Evolutionary conservation across 2,797 vertebrate genomes (phyloP).

Genomic region (Brotula barbata): DNA sequence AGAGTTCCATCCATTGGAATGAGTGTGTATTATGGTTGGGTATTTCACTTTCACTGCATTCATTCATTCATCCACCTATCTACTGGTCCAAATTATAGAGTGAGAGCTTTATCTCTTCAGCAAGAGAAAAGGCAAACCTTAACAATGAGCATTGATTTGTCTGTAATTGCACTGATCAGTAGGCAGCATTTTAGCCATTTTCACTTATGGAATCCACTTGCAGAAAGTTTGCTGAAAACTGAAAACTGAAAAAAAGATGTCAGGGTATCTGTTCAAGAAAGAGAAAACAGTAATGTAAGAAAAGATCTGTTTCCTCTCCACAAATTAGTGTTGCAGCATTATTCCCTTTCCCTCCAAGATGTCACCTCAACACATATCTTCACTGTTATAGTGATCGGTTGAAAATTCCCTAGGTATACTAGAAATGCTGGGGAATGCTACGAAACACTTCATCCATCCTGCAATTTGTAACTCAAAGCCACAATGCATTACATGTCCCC

Average conservation of each 20-base stretch:
- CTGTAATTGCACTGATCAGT: neutral
- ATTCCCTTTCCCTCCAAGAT: neutral
- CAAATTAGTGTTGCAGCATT: neutral
- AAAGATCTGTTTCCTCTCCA: slow-evolving; percentile 38
- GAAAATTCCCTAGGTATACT: neutral
- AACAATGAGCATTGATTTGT: slow-evolving; percentile 12
- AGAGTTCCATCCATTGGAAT: slow-evolving; percentile 38
- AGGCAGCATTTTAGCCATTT: too few relatives aligned
- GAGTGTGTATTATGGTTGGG: slow-evolving; percentile 6
- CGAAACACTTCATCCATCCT: neutral
- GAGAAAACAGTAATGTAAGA: slow-evolving; percentile 19
- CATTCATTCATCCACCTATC: slow-evolving; percentile 57
- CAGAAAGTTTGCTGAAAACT: neutral
- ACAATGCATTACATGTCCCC: neutral
- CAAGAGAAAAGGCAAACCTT: slow-evolving; percentile 30
- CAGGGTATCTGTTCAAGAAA: slow-evolving; percentile 40
- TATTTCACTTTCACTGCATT: slow-evolving; percentile 21
- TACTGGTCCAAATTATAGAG: slow-evolving; percentile 9
- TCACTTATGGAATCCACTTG: too few relatives aligned
- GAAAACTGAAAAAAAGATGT: slow-evolving; percentile 11
- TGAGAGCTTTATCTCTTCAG: slow-evolving; percentile 23
- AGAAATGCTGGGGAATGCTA: slow-evolving; percentile 37
- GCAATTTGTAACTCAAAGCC: slow-evolving; percentile 4
- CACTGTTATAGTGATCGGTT: neutral
- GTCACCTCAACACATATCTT: neutral